Evolutionary conservation across 2,113 vertebrate species (phyloP).

Genomic region (Lycaon pictus): DNA sequence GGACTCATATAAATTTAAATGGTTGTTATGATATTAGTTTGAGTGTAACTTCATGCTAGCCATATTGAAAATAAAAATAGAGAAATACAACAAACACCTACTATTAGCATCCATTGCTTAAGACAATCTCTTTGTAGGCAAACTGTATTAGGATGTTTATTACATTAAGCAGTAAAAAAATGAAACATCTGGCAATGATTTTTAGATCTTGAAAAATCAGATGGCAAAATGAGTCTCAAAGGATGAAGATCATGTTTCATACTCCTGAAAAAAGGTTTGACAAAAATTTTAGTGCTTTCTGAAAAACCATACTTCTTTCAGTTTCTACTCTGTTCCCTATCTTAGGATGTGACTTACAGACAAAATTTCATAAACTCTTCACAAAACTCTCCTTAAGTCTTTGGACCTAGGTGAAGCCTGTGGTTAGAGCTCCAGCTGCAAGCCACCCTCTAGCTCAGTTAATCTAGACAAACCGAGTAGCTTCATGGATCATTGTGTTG

Average conservation of each 20-base stretch:
- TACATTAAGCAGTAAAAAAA: slow-evolving; percentile 60
- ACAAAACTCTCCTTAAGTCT: not conserved
- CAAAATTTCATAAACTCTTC: slow-evolving; percentile 44
- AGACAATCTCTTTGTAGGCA: slow-evolving; percentile 39
- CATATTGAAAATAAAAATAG: slow-evolving; percentile 39
- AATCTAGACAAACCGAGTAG: slow-evolving; percentile 3
- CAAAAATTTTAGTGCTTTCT: slow-evolving; percentile 33
- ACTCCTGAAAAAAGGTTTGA: slow-evolving; percentile 33
- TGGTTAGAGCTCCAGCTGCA: not conserved
- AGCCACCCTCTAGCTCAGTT: not conserved
- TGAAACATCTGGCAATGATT: slow-evolving; percentile 71
- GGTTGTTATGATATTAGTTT: slow-evolving; percentile 3
- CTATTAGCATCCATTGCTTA: slow-evolving; percentile 1
- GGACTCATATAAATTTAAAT: not conserved
- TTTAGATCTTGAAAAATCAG: slow-evolving; percentile 60
- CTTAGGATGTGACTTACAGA: slow-evolving; percentile 39
- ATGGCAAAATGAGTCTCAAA: slow-evolving; percentile 60
- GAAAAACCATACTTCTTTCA: slow-evolving; percentile 41
- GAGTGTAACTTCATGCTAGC: not conserved
- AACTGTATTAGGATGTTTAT: slow-evolving; percentile 57
- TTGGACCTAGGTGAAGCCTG: not conserved
- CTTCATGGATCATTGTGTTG: not conserved
- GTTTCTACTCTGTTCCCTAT: not conserved
- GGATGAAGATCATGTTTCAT: slow-evolving; percentile 52
- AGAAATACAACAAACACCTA: slow-evolving; percentile 17